Evolutionary conservation across 2,888 invertebrate species (phyloP), one percentile per base, ranked within the genome.

Genomic region (Netelia virgata): DNA sequence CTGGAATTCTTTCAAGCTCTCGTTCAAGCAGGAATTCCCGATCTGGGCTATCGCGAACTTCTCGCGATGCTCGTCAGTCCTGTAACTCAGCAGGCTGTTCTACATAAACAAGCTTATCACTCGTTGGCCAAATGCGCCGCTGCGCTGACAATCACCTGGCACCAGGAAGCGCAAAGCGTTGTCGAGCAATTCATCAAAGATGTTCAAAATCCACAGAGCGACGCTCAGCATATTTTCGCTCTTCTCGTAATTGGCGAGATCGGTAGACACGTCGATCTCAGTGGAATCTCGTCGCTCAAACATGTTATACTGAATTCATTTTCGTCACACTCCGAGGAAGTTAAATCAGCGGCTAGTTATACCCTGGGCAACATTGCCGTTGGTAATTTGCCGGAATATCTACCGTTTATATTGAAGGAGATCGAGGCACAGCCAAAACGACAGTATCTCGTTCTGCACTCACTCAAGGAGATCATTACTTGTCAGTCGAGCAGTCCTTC

Each of bases 41-140:
- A 97, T 16, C 95, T 98, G 87, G 96, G 96, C 23, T 98, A 98
- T 88, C 96, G 97, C 87, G 97, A 97, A 88, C 94, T 99, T 79
- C 94, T 99, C 57, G 95, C 96, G 74, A 95, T 97, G 94, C 94
- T 98, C 23, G 96, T 97, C 86, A 96, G 96, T 77, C 97, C 97
- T 0, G 96, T 97, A 5, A 88, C 80, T 3, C 86, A 87, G 53
- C 82, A 82, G 53, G 86, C 91, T 6, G 91, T 91, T n/a, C 91
- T 95, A 81, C 95, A 95, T 87, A 95, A 95, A 86, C 95, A 97
- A 94, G 98, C 99, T 18, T 99, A 97, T 94, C 98, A 98, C 94
- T 99, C 99, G 28, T 95, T 99, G 90, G 99, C 99, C 6, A 99
- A 99, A 93, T 99, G 98, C 93, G 98, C 99, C 75, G 99, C 99